phyloP scores from a whole-genome alignment of 37 sponge, comb jelly and placozoan species.

The Beroe ovata region DNA sequence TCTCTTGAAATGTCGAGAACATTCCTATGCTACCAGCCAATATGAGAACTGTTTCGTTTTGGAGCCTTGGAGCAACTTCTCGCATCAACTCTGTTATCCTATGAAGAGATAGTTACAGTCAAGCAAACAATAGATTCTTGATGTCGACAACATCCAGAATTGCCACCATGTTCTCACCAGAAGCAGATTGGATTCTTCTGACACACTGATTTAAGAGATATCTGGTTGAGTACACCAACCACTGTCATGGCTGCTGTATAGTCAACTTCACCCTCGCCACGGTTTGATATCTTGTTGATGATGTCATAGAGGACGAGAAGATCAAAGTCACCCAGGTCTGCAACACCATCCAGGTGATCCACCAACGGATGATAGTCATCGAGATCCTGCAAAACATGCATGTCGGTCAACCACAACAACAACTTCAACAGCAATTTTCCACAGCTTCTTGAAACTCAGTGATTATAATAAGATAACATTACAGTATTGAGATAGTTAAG shows the following conservation, averaged over 20 bases:
- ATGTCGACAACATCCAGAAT: no score
- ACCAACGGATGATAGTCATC: neutral
- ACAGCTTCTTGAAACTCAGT: no score
- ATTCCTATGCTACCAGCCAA: neutral
- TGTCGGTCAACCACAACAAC: no score
- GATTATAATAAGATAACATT: no score
- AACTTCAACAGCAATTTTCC: no score
- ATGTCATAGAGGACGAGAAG: constrained; percentile 14
- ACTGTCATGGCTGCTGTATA: neutral
- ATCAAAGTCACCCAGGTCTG: neutral
- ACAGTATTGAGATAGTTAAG: neutral
- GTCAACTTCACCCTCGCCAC: neutral
- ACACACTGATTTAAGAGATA: neutral
- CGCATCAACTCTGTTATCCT: constrained; percentile 6
- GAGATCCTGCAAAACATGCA: no score
- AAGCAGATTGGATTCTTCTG: neutral
- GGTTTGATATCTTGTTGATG: neutral
- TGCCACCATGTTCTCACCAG: no score
- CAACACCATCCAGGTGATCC: neutral
- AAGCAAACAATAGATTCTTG: no score
- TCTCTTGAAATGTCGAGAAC: neutral
- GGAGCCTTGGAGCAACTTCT: neutral
- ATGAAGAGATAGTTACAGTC: neutral
- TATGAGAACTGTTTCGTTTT: constrained; percentile 13
- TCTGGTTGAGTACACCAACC: neutral